Conservation (phyloP, 2,113 vertebrate genomes). For the Myodes glareolus region DNA sequence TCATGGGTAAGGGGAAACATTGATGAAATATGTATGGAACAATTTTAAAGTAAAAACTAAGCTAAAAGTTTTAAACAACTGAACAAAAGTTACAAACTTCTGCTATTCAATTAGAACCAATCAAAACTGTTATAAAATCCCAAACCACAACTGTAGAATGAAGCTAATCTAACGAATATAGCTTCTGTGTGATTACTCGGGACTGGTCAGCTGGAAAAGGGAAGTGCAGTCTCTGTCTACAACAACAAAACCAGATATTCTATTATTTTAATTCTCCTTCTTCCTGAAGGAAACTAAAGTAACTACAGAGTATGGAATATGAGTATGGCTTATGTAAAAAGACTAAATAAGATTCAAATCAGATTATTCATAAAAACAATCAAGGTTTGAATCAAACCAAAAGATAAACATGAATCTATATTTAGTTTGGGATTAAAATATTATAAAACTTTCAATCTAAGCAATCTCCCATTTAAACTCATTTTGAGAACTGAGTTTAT, state of each 20-base stretch:
- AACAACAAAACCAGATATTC: background rate
- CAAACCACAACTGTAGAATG: background rate
- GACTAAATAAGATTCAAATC: background rate
- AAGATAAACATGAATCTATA: constrained; percentile 25
- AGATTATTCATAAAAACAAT: background rate
- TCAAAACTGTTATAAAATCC: constrained; percentile 38
- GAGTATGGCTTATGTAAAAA: background rate
- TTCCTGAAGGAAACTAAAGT: constrained; percentile 36
- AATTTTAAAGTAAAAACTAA: constrained; percentile 51
- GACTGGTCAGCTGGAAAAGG: too few relatives aligned
- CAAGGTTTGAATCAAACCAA: constrained; percentile 8
- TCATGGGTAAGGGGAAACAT: too few relatives aligned
- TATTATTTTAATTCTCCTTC: constrained; percentile 24
- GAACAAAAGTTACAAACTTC: background rate
- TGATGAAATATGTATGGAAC: background rate
- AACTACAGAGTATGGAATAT: constrained; percentile 9
- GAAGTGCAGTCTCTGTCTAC: too few relatives aligned
- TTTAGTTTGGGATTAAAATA: constrained; percentile 21
- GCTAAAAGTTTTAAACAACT: constrained; percentile 38
- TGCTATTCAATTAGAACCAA: constrained; percentile 39
- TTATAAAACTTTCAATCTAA: constrained; percentile 23
- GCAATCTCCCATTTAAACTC: background rate
- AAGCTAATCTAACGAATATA: too few relatives aligned
- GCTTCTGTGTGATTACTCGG: too few relatives aligned
- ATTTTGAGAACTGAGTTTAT: constrained; percentile 7